phyloP scores from a whole-genome alignment of 2,888 invertebrate genomes.

The Drosophila maculinotata region DNA sequence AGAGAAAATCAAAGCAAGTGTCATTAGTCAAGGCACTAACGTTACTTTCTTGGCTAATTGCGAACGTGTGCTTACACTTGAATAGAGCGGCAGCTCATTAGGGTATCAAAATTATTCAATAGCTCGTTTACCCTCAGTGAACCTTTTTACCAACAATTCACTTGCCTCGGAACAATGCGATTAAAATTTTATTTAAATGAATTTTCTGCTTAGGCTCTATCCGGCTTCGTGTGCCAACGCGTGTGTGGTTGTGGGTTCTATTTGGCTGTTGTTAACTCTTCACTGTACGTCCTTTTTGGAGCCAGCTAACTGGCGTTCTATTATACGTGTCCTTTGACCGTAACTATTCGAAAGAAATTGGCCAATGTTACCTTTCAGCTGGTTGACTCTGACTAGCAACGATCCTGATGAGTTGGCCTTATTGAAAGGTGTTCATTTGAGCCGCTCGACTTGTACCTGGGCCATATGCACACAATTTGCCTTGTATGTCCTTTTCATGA shows the following conservation, averaged over 20 bases:
- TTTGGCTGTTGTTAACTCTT: conserved; percentile 39
- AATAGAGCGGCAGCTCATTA: conserved; percentile 46
- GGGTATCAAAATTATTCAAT: conserved; percentile 47
- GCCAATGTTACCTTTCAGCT: conserved; percentile 70
- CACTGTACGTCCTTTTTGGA: conserved; percentile 39
- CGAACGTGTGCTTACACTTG: conserved; percentile 67
- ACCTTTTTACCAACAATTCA: conserved; percentile 39
- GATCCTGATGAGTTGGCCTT: conserved; percentile 54
- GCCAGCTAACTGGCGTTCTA: conserved; percentile 66
- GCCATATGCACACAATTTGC: conserved; percentile 71
- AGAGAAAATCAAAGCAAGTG: conserved; percentile 11
- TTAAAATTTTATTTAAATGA: conserved; percentile 60
- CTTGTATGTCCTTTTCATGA: conserved; percentile 52
- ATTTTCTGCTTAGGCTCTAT: conserved; percentile 40
- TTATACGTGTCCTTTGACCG: conserved; percentile 77
- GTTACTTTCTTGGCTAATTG: conserved; percentile 61
- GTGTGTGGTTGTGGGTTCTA: not conserved
- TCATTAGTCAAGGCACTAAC: conserved; percentile 5
- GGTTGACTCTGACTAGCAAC: conserved; percentile 25
- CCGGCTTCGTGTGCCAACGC: conserved; percentile 15
- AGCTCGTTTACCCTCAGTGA: conserved; percentile 27
- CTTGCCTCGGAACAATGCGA: conserved; percentile 34
- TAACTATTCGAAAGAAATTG: conserved; percentile 66
- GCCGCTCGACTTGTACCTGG: conserved; percentile 34
- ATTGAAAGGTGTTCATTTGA: conserved; percentile 70